Percentiles rank a stretch among this genome's conserved stretches.
phyloP scores from a whole-genome alignment of 2,888 invertebrate species.

The Lathronympha strigana region DNA sequence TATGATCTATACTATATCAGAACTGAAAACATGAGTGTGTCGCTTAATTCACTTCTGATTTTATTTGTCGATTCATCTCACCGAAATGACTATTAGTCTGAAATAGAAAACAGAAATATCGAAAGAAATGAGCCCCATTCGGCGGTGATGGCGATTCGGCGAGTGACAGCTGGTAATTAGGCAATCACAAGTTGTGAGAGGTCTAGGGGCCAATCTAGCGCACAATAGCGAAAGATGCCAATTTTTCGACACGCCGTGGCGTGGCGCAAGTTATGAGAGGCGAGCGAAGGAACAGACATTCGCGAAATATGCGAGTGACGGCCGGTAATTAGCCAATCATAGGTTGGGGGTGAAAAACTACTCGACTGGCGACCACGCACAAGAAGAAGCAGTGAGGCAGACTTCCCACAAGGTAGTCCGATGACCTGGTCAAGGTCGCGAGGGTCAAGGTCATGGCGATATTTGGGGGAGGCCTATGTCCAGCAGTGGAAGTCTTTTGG shows the following conservation, averaged over 20 bases:
- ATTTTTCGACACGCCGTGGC: conserved; percentile 14
- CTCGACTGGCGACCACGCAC: no score
- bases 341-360: no score
- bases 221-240: conserved; percentile 33
- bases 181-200: conserved; percentile 24
- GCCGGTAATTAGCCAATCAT: background rate
- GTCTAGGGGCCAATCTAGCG: conserved; percentile 18
- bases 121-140: conserved; percentile 8
- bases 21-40: no score
- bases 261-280: background rate
- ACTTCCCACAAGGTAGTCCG: no score
- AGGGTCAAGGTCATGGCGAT: no score
- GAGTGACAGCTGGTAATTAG: conserved; percentile 32
- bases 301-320: background rate
- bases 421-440: no score
- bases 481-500: no score
- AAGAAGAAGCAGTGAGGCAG: no score
- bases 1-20: no score
- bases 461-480: no score
- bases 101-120: background rate
- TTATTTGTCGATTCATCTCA: background rate
- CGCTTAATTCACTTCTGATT: no score
- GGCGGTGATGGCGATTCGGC: background rate
- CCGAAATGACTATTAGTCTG: background rate
- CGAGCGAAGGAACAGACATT: background rate